phyloP scores from a whole-genome alignment of 1,140 invertebrate genomes.

The Caenorhabditis elegans region WBcel235 BX284603.4:6958501-6959000 shows the following conservation, averaged over 20 bases:
- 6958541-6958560: not conserved
- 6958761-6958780: no score
- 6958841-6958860: not conserved
- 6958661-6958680: not conserved
- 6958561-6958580: not conserved
- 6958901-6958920: no score
- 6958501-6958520: not conserved
- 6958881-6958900: not conserved
- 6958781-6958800: no score
- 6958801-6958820: no score
- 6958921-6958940: no score
- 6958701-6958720: not conserved
- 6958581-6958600: not conserved
- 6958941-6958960: no score
- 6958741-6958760: not conserved
- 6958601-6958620: no score
- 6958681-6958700: not conserved
- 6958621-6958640: not conserved
- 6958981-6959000: no score
- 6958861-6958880: not conserved
- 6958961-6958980: no score
- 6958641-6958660: not conserved
- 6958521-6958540: not conserved
- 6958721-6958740: not conserved
- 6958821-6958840: not conserved